phyloP scores from a whole-genome alignment of 2,888 invertebrate genomes.

The Heteromyza rotundicornis region DNA sequence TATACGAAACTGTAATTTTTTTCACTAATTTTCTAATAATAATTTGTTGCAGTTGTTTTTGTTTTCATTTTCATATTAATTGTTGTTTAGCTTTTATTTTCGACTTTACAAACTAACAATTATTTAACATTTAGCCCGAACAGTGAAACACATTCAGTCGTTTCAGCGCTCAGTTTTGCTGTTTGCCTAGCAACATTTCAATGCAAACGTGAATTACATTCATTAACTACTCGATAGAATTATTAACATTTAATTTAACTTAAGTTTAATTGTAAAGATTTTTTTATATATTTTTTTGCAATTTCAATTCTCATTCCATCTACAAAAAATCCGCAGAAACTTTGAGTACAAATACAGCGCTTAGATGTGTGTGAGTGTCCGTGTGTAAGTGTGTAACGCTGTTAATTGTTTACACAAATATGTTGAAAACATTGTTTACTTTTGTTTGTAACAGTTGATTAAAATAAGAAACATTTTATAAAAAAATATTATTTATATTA shows the following conservation, averaged over 20 bases:
- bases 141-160: conserved; percentile 36
- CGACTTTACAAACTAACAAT: conserved; percentile 48
- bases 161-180: conserved; percentile 14
- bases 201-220: background rate
- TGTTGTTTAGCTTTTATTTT: conserved; percentile 21
- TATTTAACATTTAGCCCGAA: conserved; percentile 51
- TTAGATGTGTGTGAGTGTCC: background rate
- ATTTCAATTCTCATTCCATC: too few species aligned
- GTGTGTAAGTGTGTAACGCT: too few species aligned
- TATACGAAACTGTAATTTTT: too few species aligned
- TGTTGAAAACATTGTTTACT: background rate
- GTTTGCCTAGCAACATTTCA: conserved; percentile 49
- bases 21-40: too few species aligned
- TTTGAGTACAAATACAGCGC: conserved; percentile 6
- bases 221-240: conserved; percentile 33
- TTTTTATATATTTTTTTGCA: conserved; percentile 7
- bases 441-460: too few species aligned
- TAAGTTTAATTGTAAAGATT: background rate
- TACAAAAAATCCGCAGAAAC: conserved; percentile 3
- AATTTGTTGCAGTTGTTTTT: too few species aligned
- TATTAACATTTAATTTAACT: conserved; percentile 34
- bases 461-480: too few species aligned
- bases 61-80: too few species aligned
- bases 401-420: background rate
- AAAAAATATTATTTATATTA: too few species aligned